Evolutionary conservation across 2,113 vertebrate genomes (phyloP).

Genomic region (Myocastor coypus): DNA sequence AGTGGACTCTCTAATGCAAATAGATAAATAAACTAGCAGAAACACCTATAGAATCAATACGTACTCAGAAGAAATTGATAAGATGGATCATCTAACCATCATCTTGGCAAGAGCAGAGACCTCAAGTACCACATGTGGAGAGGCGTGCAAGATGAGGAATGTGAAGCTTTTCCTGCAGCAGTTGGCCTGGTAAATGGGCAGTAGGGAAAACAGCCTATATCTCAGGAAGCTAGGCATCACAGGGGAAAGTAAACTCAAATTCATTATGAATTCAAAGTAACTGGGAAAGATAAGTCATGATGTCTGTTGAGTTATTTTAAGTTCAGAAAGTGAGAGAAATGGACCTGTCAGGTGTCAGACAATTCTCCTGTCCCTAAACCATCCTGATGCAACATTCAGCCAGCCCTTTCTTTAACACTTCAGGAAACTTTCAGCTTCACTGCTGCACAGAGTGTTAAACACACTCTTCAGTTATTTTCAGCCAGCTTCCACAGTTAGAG

Average conservation of each 20-base stretch:
- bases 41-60: constrained; percentile 35
- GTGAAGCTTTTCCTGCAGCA: constrained; percentile 65
- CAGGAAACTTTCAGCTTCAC: constrained; percentile 30
- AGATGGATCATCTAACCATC: background rate
- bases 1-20: background rate
- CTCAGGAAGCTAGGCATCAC: background rate
- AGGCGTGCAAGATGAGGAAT: constrained; percentile 62
- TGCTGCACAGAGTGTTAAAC: constrained; percentile 44
- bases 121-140: constrained; percentile 28
- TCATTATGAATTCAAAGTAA: background rate
- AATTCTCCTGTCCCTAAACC: constrained; percentile 34
- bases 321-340: constrained; percentile 60
- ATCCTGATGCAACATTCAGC: background rate
- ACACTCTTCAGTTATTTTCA: background rate
- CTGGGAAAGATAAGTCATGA: background rate
- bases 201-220: too few relatives aligned
- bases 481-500: constrained; percentile 6
- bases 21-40: constrained; percentile 31
- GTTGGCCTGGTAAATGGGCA: constrained; percentile 23
- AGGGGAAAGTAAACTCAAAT: background rate
- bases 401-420: constrained; percentile 50
- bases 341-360: constrained; percentile 74
- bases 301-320: constrained; percentile 67
- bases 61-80: constrained; percentile 32
- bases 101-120: constrained; percentile 51